Evolutionary conservation across 1,140 invertebrate genomes (phyloP).

Genomic region (Brachionus sp.): DNA sequence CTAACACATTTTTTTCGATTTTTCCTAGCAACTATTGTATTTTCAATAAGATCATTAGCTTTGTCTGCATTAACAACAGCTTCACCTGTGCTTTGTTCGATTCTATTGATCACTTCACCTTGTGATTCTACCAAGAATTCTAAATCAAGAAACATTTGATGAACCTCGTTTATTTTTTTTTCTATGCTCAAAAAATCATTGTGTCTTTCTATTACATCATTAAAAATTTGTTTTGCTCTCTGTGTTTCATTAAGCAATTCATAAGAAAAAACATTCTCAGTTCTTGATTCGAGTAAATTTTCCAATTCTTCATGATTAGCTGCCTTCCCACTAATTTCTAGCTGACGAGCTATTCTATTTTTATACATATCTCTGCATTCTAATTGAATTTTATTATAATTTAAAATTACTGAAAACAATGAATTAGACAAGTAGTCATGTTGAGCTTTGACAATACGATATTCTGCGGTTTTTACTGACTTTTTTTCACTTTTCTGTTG

Average conservation of each 20-base stretch:
- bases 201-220: neutral
- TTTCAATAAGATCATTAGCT: neutral
- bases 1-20: neutral
- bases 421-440: neutral
- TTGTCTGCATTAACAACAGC: neutral
- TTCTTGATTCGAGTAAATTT: neutral
- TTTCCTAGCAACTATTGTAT: neutral
- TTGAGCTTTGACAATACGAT: neutral
- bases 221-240: neutral
- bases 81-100: neutral
- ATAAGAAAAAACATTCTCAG: neutral
- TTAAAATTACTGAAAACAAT: neutral
- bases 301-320: neutral
- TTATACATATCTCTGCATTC: neutral
- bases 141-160: neutral
- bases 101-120: neutral
- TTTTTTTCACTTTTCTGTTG: neutral
- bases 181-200: neutral
- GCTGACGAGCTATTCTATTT: neutral
- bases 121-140: neutral
- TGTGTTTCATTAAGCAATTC: neutral
- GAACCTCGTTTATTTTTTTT: neutral
- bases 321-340: neutral
- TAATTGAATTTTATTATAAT: neutral
- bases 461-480: neutral